These are phyloP conservation scores for Salminus brasiliensis DNA, from an alignment of 2,113 vertebrate genomes.

Conservation along the genomic window DNA sequence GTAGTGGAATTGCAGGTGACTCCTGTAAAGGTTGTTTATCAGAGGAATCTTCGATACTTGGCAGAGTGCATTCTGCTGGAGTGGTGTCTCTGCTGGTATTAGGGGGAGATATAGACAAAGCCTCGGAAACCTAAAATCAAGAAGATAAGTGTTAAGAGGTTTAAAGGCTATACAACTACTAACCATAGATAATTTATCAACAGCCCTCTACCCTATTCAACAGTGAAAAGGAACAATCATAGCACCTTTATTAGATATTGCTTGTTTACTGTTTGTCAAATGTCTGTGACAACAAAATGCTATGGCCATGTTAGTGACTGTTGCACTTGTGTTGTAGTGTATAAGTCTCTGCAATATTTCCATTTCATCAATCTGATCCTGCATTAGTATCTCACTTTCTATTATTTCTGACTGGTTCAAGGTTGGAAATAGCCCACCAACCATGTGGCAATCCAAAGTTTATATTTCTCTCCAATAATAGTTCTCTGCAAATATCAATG, in stretches of 20 bases:
- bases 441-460: too few species aligned
- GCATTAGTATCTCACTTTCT: too few species aligned
- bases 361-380: too few species aligned
- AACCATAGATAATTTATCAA: not conserved
- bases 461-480: not conserved
- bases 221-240: not conserved
- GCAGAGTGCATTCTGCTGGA: conserved; percentile 51
- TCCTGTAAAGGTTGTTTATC: conserved; percentile 40
- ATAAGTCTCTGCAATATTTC: too few species aligned
- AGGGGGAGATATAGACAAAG: conserved; percentile 49
- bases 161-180: not conserved
- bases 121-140: conserved; percentile 59
- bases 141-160: conserved; percentile 13
- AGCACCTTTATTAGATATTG: not conserved
- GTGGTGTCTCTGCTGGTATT: conserved; percentile 45
- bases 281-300: too few species aligned
- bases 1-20: conserved; percentile 28
- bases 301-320: too few species aligned
- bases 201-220: not conserved
- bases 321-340: too few species aligned
- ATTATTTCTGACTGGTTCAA: too few species aligned
- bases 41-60: conserved; percentile 52
- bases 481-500: too few species aligned
- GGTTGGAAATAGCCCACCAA: not conserved
- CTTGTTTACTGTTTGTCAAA: too few species aligned